These are phyloP conservation scores for Phylloscopus collybita DNA, from an alignment of 2,797 vertebrate species.

Conservation along the genomic window DNA sequence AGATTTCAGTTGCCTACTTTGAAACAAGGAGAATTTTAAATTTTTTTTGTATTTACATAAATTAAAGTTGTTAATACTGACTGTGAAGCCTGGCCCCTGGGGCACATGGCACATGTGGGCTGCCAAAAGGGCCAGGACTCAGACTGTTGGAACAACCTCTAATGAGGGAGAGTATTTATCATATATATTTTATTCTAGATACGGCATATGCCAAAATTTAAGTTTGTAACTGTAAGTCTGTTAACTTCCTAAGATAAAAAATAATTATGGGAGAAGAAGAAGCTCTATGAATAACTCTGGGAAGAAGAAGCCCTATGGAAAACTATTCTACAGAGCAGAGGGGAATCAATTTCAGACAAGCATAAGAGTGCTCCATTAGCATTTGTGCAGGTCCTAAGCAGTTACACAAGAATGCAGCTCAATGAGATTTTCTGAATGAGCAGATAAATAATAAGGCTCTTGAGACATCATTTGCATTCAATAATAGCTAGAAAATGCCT, in stretches of 20 bases:
- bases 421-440: conserved; percentile 16
- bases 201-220: background rate
- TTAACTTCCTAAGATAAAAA: background rate
- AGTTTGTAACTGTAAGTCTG: background rate
- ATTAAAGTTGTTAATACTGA: background rate
- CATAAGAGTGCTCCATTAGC: background rate
- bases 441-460: conserved; percentile 4
- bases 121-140: background rate
- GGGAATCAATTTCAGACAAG: background rate
- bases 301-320: background rate
- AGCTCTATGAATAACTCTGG: background rate
- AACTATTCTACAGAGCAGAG: background rate
- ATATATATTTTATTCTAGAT: background rate
- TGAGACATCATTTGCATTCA: conserved; percentile 9
- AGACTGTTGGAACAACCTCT: background rate
- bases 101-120: background rate
- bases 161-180: background rate
- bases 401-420: background rate
- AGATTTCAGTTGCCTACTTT: background rate
- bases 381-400: background rate
- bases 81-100: background rate
- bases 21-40: background rate
- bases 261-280: background rate
- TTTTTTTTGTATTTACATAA: background rate
- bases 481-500: background rate